Evolutionary conservation across 2,113 vertebrate genomes (phyloP), one percentile per base, ranked within the genome.

Genomic region (Varanus salvator): DNA sequence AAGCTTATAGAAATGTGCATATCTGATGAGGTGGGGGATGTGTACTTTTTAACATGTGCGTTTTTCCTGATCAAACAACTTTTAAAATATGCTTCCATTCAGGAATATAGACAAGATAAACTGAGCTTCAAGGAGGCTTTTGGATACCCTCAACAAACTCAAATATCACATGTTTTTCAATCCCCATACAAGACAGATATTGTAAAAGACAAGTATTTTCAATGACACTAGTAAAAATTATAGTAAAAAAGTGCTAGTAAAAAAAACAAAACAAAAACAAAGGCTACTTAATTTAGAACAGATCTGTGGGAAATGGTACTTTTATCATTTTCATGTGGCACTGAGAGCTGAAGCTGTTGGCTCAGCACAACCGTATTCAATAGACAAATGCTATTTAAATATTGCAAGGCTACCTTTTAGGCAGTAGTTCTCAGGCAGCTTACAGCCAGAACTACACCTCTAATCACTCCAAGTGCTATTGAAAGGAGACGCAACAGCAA

Each of bases 401-500:
- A 74, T 74, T 74, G 14, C 17, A 17, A 74, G 72, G 11, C 72
- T 74, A n/a, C 9, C 72, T 34, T 34, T 74, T n/a, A 31, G 17
- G 31, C 4, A 14, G 34, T 34, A 74, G n/a, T 14, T 15, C n/a
- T 74, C 72, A 34, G 7, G 72, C 72, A 74, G 72, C 12, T 74
- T 74, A 38, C 60, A 74, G 34, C n/a, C n/a, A 74, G 31, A 34
- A 23, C 23, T 25, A 48, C 52, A 76, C 2, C 52, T 74, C 50
- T 8, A 23, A 23, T n/a, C 15, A 34, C 29, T 11, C 15, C 4
- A 54, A 72, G 31, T 50, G 54, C 44, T 71, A 85, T 5, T 82
- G 89, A 52, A 91, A 4, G 48, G 78, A 87, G 83, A 90, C 78
- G 85, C 78, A 91, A 76, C 0, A 92, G 81, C 83, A 88, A 75